Percentiles rank a stretch among this genome's conserved stretches.
phyloP scores from a whole-genome alignment of 2,797 vertebrate species.

The Sus cebifrons region DNA sequence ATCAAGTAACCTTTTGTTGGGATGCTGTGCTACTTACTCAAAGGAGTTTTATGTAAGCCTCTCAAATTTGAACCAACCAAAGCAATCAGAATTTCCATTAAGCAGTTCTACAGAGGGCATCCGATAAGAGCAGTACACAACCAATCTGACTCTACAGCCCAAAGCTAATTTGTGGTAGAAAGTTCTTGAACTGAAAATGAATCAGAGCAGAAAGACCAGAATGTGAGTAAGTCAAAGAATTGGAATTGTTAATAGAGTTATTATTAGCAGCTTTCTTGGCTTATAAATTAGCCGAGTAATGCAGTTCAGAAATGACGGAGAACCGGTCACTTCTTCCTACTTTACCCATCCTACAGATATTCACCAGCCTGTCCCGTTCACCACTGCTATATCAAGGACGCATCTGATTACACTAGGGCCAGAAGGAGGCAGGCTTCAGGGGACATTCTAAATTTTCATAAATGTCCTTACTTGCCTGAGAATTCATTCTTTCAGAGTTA shows the following conservation, averaged over 20 bases:
- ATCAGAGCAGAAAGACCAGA: conserved; percentile 23
- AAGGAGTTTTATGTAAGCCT: conserved; percentile 65
- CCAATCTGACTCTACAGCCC: neutral
- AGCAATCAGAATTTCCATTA: conserved; percentile 69
- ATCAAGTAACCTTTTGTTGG: conserved; percentile 77
- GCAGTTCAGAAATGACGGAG: neutral
- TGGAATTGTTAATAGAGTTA: neutral
- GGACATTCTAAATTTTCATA: conserved; percentile 24
- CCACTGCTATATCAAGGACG: neutral
- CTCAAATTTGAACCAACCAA: conserved; percentile 56
- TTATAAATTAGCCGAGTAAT: neutral
- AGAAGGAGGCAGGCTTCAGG: neutral
- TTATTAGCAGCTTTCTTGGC: neutral
- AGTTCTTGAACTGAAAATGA: conserved; percentile 75
- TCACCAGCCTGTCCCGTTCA: neutral
- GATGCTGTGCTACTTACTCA: conserved; percentile 59
- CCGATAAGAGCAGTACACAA: neutral
- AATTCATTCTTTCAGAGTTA: conserved; percentile 42
- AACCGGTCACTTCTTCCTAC: neutral
- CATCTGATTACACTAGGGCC: neutral
- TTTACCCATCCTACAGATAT: neutral
- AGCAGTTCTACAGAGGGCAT: neutral
- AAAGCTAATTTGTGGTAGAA: conserved; percentile 54
- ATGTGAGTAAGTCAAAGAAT: conserved; percentile 44
- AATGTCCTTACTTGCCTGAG: neutral